A percentile compares a stretch with the other conserved stretches of the same genome.
Conservation (phyloP, 35 echinoderm and acorn worm species). For the Ptychodera flava region DNA sequence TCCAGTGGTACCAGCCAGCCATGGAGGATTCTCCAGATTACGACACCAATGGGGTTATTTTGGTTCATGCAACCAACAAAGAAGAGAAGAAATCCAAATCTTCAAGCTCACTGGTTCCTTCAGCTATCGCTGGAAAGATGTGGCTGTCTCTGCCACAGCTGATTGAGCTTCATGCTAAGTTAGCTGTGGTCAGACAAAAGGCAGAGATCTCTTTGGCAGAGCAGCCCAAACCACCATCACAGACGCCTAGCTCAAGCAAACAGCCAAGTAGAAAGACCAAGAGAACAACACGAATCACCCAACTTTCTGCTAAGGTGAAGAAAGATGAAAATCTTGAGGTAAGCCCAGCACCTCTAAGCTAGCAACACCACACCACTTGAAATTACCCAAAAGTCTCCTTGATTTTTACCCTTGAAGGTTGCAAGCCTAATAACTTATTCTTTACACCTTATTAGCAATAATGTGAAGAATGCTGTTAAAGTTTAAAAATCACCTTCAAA, state of each 20-base stretch:
- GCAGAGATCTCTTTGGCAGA: slow-evolving; percentile 77
- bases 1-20: slow-evolving; percentile 92
- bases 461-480: not conserved
- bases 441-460: not conserved
- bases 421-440: not conserved
- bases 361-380: no score
- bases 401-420: not conserved
- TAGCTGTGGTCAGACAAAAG: slow-evolving; percentile 70
- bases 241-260: slow-evolving; percentile 14
- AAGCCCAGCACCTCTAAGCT: no score
- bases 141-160: slow-evolving; percentile 40
- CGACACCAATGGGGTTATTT: slow-evolving; percentile 19
- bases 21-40: not conserved
- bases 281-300: slow-evolving; percentile 71
- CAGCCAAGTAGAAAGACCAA: slow-evolving; percentile 62
- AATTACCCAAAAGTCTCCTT: not conserved
- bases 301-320: slow-evolving; percentile 88
- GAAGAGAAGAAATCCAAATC: slow-evolving; percentile 24
- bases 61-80: slow-evolving; percentile 63
- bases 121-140: slow-evolving; percentile 33
- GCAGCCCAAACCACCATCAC: slow-evolving; percentile 49
- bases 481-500: not conserved
- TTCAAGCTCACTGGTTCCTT: not conserved
- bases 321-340: slow-evolving; percentile 96
- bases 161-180: slow-evolving; percentile 49